Evolutionary conservation across 2,797 vertebrate species (phyloP).

Genomic region (Pipistrellus pipistrellus): DNA sequence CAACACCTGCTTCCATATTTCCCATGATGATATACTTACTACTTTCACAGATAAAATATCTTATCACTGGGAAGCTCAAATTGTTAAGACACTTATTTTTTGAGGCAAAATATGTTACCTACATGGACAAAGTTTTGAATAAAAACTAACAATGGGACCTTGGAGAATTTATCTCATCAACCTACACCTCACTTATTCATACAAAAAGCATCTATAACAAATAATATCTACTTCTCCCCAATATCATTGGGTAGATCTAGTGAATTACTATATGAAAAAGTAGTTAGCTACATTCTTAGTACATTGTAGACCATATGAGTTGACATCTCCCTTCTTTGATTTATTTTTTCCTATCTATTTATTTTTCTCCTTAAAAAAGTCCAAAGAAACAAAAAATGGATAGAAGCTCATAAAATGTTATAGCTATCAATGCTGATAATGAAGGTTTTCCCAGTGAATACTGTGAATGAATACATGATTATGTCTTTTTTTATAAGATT

Average conservation of each 20-base stretch:
- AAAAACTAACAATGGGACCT: neutral
- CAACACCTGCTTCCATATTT: neutral
- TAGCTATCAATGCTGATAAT: neutral
- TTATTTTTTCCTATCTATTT: conserved; percentile 29
- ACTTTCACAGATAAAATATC: neutral
- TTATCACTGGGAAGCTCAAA: neutral
- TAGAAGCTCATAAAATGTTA: conserved; percentile 3
- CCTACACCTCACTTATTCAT: neutral
- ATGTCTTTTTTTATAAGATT: conserved; percentile 21
- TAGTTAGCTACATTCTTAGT: neutral
- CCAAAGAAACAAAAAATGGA: neutral
- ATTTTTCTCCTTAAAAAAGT: neutral
- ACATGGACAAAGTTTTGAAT: neutral
- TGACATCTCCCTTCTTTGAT: neutral
- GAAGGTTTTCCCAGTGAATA: neutral
- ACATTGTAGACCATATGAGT: neutral
- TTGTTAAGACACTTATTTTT: neutral
- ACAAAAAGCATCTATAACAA: conserved; percentile 1
- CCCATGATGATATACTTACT: neutral
- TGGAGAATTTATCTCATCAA: conserved; percentile 1
- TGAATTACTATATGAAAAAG: neutral
- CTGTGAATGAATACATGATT: neutral
- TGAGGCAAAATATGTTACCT: neutral
- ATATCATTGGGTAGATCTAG: neutral
- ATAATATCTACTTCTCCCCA: neutral